Evolutionary conservation across 1,140 invertebrate species (phyloP).

Genomic region (Drosophila tani): DNA sequence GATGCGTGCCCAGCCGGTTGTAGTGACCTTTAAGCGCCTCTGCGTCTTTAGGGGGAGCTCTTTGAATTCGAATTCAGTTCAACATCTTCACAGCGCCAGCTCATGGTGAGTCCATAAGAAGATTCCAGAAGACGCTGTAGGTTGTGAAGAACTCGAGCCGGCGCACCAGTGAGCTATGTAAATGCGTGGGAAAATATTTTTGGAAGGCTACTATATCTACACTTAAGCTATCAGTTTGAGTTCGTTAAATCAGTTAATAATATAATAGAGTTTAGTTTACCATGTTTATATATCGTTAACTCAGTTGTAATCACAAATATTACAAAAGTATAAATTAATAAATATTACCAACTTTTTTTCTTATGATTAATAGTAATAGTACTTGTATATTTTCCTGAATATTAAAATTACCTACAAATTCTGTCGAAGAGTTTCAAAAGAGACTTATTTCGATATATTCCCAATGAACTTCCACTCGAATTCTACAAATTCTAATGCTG

Average conservation of each 20-base stretch:
- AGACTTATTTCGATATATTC: too few relatives aligned
- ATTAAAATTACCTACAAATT: too few relatives aligned
- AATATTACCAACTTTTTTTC: neutral
- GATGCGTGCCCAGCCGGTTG: conserved; percentile 71
- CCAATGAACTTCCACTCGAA: too few relatives aligned
- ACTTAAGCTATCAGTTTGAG: too few relatives aligned
- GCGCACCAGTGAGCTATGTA: neutral
- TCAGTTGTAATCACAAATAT: neutral
- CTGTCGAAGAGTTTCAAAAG: too few relatives aligned
- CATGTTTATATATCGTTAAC: too few relatives aligned
- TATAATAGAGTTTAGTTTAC: neutral
- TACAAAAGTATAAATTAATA: neutral
- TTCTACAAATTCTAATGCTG: too few relatives aligned
- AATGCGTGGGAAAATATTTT: neutral
- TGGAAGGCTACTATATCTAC: too few relatives aligned
- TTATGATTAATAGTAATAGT: too few relatives aligned
- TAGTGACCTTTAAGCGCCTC: conserved; percentile 73
- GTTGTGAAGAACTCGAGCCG: neutral
- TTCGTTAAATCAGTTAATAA: neutral
- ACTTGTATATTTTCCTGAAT: too few relatives aligned
- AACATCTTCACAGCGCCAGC: conserved; percentile 23
- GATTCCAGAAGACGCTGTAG: neutral
- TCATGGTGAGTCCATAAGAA: too few relatives aligned
- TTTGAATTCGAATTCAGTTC: conserved; percentile 49
- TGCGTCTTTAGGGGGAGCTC: conserved; percentile 39